Conservation (phyloP, 1,140 invertebrate species). For the Eciton burchellii region DNA sequence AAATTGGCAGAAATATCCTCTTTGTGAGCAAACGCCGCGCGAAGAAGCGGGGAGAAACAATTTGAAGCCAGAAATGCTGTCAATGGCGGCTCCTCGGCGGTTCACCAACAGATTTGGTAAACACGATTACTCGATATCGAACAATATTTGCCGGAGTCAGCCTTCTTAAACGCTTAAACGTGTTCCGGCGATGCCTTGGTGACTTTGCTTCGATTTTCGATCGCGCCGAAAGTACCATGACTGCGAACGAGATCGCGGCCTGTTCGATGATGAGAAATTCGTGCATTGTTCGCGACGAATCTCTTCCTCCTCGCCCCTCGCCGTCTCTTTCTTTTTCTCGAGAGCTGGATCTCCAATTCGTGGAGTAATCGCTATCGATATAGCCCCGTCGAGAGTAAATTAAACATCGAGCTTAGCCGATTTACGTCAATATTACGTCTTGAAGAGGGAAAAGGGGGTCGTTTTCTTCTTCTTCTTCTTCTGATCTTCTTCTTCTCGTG, state of each 20-base stretch:
- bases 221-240: constrained; percentile 45
- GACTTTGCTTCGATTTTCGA: constrained; percentile 37
- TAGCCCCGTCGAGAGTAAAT: constrained; percentile 72
- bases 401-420: constrained; percentile 76
- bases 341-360: constrained; percentile 46
- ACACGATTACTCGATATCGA: constrained; percentile 28
- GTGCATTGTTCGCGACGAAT: constrained; percentile 44
- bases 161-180: constrained; percentile 28
- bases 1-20: background rate
- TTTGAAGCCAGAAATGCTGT: background rate
- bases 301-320: background rate
- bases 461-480: constrained; percentile 37
- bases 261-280: constrained; percentile 47
- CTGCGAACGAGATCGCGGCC: constrained; percentile 51
- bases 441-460: constrained; percentile 21
- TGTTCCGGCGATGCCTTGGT: constrained; percentile 14
- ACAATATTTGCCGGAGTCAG: constrained; percentile 23
- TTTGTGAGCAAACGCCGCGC: background rate
- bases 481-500: background rate
- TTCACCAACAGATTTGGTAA: constrained; percentile 11
- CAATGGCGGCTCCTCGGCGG: background rate
- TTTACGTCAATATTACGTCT: constrained; percentile 73
- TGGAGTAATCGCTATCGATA: constrained; percentile 46
- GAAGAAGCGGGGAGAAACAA: background rate
- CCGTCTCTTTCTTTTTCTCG: background rate